phyloP scores from a whole-genome alignment of 2,888 invertebrate species.

The Hirudinaria manillensis region DNA sequence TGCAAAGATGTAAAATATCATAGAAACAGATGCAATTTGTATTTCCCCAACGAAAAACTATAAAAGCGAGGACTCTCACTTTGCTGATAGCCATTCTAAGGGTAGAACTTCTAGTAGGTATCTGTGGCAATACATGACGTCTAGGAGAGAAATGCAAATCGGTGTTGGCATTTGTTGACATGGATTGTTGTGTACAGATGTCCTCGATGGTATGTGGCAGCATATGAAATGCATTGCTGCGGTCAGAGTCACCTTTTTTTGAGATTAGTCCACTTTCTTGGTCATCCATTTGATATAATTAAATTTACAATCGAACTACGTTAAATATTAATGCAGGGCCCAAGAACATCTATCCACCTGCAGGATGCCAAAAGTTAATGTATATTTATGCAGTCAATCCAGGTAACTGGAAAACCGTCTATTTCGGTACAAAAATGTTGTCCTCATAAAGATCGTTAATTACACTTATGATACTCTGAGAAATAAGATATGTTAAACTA shows the following conservation, averaged over 20 bases:
- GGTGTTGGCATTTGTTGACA: conserved; percentile 8
- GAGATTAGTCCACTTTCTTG: conserved; percentile 6
- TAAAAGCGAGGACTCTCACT: not conserved
- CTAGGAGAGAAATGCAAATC: conserved; percentile 11
- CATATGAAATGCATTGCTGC: conserved; percentile 22
- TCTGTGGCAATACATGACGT: conserved; percentile 30
- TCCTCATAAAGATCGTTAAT: too few relatives aligned
- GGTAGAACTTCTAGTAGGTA: conserved; percentile 19
- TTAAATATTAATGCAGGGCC: too few relatives aligned
- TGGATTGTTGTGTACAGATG: conserved; percentile 15
- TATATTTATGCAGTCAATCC: too few relatives aligned
- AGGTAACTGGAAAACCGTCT: too few relatives aligned
- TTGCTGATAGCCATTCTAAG: conserved; percentile 19
- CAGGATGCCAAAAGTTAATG: too few relatives aligned
- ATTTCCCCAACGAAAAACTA: not conserved
- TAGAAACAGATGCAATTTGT: not conserved
- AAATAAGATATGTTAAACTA: too few relatives aligned
- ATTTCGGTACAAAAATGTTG: too few relatives aligned
- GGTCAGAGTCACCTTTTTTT: not conserved
- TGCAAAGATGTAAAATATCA: not conserved
- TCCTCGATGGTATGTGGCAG: conserved; percentile 30
- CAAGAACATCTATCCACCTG: too few relatives aligned
- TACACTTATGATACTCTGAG: too few relatives aligned
- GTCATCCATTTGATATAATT: not conserved
- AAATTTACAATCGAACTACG: not conserved